Evolutionary conservation across 2,888 invertebrate species (phyloP).

Genomic region (Tolmerus cingulatus): DNA sequence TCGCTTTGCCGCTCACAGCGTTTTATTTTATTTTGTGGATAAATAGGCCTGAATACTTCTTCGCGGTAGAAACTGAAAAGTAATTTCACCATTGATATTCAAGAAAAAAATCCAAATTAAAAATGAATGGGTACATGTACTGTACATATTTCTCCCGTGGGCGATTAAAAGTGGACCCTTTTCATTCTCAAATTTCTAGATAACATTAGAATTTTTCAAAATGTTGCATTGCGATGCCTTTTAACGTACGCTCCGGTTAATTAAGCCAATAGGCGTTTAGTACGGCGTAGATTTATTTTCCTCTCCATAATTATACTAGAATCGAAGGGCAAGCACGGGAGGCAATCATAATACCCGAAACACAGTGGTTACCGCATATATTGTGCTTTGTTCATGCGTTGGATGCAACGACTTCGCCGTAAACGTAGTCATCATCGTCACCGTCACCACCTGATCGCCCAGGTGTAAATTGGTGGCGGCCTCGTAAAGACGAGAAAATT

Average conservation of each 20-base stretch:
- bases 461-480: conserved; percentile 2
- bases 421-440: not conserved
- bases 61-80: not conserved
- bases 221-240: not conserved
- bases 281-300: conserved; percentile 1
- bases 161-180: not conserved
- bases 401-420: not conserved
- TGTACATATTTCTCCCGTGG: not conserved
- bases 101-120: not conserved
- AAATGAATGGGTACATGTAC: not conserved
- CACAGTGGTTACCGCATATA: not conserved
- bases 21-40: not conserved
- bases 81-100: not conserved
- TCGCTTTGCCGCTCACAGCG: not conserved
- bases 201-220: not conserved
- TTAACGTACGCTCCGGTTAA: not conserved
- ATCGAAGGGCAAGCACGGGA: not conserved
- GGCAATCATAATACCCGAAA: conserved; percentile 3
- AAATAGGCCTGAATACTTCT: not conserved
- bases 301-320: not conserved
- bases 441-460: not conserved
- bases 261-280: not conserved
- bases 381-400: not conserved
- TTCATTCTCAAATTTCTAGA: not conserved
- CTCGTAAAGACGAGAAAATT: conserved; percentile 45